Percentiles rank a stretch among this genome's conserved stretches.
Evolutionary conservation across 1,140 invertebrate genomes (phyloP).

Genomic region (Drosophila elegans): DNA sequence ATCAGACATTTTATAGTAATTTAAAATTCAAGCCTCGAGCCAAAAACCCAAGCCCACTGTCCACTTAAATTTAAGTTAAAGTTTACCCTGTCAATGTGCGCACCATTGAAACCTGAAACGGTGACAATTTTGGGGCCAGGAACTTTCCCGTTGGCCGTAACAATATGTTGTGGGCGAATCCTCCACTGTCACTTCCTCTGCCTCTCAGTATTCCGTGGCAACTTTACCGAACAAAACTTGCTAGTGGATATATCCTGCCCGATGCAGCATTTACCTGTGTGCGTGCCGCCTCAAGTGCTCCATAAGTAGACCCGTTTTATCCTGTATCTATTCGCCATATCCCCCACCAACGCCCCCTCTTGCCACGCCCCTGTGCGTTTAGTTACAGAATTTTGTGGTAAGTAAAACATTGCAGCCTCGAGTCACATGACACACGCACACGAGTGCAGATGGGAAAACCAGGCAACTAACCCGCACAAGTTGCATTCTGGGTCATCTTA

Average conservation of each 20-base stretch:
- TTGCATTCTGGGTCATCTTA: conserved; percentile 77
- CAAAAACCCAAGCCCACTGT: neutral
- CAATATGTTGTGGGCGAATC: conserved; percentile 69
- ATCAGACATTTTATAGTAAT: conserved; percentile 50
- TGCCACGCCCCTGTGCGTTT: conserved; percentile 45
- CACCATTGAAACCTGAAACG: conserved; percentile 71
- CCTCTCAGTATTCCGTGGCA: conserved; percentile 16
- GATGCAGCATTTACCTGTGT: conserved; percentile 36
- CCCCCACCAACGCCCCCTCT: neutral
- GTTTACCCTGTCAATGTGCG: conserved; percentile 72
- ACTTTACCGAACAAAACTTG: conserved; percentile 61
- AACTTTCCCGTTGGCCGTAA: conserved; percentile 68
- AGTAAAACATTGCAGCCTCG: conserved; percentile 73
- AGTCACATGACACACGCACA: conserved; percentile 47
- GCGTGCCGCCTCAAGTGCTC: conserved; percentile 63
- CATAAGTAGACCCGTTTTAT: conserved; percentile 66
- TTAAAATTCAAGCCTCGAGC: conserved; percentile 43
- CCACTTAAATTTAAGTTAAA: conserved; percentile 66
- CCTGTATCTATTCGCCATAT: conserved; percentile 46
- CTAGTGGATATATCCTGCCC: conserved; percentile 10
- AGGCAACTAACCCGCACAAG: conserved; percentile 70
- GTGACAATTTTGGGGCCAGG: conserved; percentile 73
- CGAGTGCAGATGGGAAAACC: conserved; percentile 25
- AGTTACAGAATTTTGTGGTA: conserved; percentile 80
- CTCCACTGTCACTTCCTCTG: neutral